Conservation (phyloP, 2,888 invertebrate genomes). For the Pristionchus exspectatus region DNA sequence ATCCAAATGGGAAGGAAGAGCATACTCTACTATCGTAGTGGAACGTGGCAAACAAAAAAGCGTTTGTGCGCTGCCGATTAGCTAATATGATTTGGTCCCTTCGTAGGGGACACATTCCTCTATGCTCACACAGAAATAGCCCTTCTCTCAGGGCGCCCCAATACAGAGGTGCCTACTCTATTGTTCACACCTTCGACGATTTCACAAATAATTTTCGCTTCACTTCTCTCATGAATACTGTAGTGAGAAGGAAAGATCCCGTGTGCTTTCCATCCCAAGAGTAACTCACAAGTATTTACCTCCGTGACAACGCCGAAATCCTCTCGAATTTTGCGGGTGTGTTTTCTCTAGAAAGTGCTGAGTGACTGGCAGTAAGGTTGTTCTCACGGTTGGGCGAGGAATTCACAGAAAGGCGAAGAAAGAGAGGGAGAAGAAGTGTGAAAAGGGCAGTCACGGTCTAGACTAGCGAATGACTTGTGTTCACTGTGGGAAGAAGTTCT, state of each 20-base stretch:
- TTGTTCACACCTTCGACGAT: background rate
- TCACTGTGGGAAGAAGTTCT: background rate
- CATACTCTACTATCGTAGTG: background rate
- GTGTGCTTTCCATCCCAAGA: background rate
- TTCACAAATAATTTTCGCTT: background rate
- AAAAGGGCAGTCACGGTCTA: conserved; percentile 2
- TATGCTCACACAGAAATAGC: background rate
- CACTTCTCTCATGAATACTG: background rate
- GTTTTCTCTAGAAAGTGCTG: conserved; percentile 31
- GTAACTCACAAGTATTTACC: background rate
- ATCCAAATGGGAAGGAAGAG: background rate
- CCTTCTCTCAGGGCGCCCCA: background rate
- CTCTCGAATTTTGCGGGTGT: background rate
- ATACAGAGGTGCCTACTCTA: background rate
- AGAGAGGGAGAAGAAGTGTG: background rate
- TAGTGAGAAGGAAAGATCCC: background rate
- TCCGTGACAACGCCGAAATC: background rate
- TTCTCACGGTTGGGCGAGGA: background rate
- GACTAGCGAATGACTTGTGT: background rate
- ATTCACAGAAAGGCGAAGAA: background rate
- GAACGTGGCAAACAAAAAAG: conserved; percentile 20
- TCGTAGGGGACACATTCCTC: background rate
- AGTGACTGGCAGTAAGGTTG: background rate
- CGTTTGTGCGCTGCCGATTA: background rate
- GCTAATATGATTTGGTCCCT: conserved; percentile 32